phyloP scores from a whole-genome alignment of 2,797 vertebrate species.

The Squalus acanthias region DNA sequence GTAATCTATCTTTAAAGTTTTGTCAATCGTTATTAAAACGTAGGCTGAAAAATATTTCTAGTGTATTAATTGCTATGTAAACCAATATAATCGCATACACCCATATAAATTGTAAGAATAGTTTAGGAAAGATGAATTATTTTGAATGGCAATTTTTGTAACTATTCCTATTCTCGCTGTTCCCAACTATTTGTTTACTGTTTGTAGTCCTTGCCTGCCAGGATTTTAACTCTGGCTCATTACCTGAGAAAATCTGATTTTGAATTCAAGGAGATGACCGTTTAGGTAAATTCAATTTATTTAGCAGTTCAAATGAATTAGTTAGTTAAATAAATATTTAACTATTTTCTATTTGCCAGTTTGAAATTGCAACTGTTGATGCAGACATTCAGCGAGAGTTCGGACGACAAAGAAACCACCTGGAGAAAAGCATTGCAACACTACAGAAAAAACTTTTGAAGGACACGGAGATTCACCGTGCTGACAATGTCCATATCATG shows the following conservation, averaged over 20 bases:
- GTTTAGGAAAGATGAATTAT: neutral
- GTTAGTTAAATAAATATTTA: neutral
- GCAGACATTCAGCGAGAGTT: conserved; percentile 64
- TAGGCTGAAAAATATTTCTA: neutral
- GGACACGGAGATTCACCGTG: conserved; percentile 65
- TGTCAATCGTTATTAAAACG: neutral
- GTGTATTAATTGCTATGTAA: neutral
- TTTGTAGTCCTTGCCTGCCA: neutral
- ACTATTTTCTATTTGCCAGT: conserved; percentile 52
- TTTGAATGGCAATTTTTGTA: neutral
- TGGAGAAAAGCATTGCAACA: conserved; percentile 68
- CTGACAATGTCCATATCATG: conserved; percentile 67
- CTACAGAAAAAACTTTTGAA: conserved; percentile 68
- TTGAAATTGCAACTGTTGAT: conserved; percentile 60
- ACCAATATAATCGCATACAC: neutral
- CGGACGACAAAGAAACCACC: conserved; percentile 62
- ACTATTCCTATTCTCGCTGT: neutral
- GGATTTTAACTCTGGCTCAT: neutral
- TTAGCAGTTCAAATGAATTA: neutral
- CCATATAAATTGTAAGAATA: neutral
- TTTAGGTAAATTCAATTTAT: neutral
- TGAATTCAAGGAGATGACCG: neutral
- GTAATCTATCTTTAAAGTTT: neutral
- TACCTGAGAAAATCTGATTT: conserved; percentile 10
- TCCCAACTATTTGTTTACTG: neutral